Conservation (phyloP, 2,797 vertebrate genomes). For the Parauchenoglanis ngamensis region DNA sequence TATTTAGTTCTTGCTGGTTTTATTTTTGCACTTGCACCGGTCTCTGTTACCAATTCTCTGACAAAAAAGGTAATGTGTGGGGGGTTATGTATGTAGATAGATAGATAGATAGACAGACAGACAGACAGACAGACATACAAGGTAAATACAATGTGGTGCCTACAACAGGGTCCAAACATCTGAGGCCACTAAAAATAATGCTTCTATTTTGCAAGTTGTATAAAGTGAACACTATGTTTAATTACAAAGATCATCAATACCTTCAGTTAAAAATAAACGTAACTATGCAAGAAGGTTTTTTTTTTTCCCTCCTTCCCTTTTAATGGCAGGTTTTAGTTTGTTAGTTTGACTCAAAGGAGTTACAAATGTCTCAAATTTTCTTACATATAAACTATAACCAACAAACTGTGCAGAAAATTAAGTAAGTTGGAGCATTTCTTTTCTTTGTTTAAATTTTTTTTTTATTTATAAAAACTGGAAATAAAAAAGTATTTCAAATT, state of each 20-base stretch:
- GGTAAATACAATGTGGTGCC: no score
- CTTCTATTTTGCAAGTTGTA: no score
- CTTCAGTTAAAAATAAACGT: no score
- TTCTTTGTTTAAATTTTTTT: neutral
- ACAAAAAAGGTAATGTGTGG: neutral
- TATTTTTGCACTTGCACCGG: neutral
- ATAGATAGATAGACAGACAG: no score
- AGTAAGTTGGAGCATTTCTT: neutral
- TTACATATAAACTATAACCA: neutral
- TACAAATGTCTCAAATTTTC: neutral
- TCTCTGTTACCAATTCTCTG: neutral
- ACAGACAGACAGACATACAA: neutral
- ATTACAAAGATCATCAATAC: neutral
- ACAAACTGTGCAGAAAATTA: neutral
- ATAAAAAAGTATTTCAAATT: no score
- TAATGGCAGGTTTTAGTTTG: no score
- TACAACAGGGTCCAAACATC: neutral
- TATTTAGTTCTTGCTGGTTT: neutral
- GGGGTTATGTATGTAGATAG: no score
- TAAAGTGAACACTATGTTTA: neutral
- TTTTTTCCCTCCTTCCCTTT: no score
- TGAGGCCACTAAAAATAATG: neutral
- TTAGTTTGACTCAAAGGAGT: neutral
- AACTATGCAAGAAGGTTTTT: no score
- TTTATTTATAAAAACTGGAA: no score